These are phyloP conservation scores for Opisthocomus hoazin DNA, from an alignment of 2,113 vertebrate species.

Conservation along the genomic window DNA sequence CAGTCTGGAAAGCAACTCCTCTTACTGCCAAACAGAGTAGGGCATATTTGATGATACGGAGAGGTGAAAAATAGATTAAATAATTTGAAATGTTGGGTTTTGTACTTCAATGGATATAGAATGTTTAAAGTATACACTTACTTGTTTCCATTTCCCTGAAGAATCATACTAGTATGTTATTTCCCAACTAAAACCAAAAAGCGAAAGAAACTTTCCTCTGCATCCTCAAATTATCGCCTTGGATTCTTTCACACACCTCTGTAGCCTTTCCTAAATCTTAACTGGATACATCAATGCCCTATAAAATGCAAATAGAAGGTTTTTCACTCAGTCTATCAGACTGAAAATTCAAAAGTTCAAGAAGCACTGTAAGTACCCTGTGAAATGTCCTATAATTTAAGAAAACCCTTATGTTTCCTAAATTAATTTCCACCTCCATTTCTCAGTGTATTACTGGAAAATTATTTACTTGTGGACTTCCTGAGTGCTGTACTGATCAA, in stretches of 20 bases:
- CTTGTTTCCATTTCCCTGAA: not conserved
- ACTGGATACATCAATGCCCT: not conserved
- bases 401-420: not conserved
- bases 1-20: not conserved
- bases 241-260: not conserved
- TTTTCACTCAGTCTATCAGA: not conserved
- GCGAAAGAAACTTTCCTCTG: not conserved
- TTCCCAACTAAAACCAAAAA: not conserved
- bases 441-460: not conserved
- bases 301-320: not conserved
- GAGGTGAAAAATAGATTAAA: not conserved
- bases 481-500: conserved; percentile 2
- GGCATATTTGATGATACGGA: not conserved
- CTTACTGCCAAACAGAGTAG: not conserved
- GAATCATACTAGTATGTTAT: not conserved
- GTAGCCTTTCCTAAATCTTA: not conserved
- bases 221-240: not conserved
- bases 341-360: not conserved
- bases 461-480: not conserved
- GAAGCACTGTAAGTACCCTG: not conserved
- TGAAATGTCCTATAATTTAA: conserved; percentile 7
- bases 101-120: not conserved
- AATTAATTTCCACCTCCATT: not conserved
- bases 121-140: not conserved
- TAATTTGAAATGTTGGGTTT: not conserved